Evolutionary conservation across 2,888 invertebrate genomes (phyloP).

Genomic region (Morpho achilles): DNA sequence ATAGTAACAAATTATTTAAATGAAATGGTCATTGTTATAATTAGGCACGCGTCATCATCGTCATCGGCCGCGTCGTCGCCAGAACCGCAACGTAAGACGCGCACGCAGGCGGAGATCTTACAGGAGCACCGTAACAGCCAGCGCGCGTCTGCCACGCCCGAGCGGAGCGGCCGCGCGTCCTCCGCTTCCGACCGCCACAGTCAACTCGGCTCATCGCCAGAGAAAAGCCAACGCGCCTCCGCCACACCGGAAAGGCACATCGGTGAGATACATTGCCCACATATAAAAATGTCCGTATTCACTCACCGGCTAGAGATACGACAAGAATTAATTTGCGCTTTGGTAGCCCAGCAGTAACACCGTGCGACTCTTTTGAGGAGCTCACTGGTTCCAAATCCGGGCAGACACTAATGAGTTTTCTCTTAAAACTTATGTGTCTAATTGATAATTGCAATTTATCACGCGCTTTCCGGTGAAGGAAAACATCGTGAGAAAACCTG

Average conservation of each 20-base stretch:
- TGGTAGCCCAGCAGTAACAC: no score
- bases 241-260: conserved; percentile 36
- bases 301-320: no score
- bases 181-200: conserved; percentile 35
- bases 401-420: no score
- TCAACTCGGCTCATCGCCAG: conserved; percentile 29
- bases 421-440: no score
- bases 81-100: conserved; percentile 48
- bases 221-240: conserved; percentile 33
- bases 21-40: background rate
- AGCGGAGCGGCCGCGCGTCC: conserved; percentile 3
- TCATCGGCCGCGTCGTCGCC: conserved; percentile 60
- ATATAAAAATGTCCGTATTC: no score
- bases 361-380: no score
- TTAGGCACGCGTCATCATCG: conserved; percentile 66
- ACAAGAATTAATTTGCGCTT: no score
- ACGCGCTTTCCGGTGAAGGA: no score
- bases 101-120: conserved; percentile 68
- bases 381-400: no score
- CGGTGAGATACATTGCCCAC: conserved; percentile 32
- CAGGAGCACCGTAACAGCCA: conserved; percentile 54
- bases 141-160: conserved; percentile 26
- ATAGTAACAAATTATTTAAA: no score
- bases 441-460: no score
- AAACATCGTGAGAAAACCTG: no score